Evolutionary conservation across 2,797 vertebrate genomes (phyloP), one percentile per base, ranked within the genome.

Genomic region (Sphenodon punctatus): DNA sequence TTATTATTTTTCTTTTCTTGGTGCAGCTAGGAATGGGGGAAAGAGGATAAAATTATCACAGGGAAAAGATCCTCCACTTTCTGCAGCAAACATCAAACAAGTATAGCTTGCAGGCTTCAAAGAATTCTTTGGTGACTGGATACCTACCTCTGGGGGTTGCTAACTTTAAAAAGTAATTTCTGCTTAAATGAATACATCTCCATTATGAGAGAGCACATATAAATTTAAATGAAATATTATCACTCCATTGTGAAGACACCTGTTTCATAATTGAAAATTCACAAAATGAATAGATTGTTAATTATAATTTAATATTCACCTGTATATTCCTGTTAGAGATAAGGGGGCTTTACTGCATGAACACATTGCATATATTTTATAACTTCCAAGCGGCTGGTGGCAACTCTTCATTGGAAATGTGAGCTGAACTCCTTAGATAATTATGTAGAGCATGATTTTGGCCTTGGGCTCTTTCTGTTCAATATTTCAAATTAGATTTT

Each of bases 381-480:
- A 1, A 67, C 80, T 55, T 75, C 1, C 73, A 46, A 32, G 67
- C 41, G 17, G 83, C 22, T 58, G 84, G 46, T 30, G 56, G 55
- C 53, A 79, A 74, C 88, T 86, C 75, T 55, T n/a, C 38, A 12
- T 19, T 3, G 56, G 45, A 23, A 70, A 78, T 7, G 27, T n/a
- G 39, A 65, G 48, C 27, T 51, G 68, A 67, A 67, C 74, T 78
- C 46, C 83, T 59, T 60, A 80, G 72, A 64, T 85, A 89, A 94
- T 92, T 82, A 86, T 48, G 61, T 75, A 80, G 58, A 93, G 68
- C 87, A 86, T 2, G 75, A 89, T n/a, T 42, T 79, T 78, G 89
- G 73, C 85, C 92, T 36, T 66, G 68, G 70, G 83, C 78, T 85
- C 79, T 93, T 92, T 80, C 89, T 82, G 91, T 89, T 89, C 83